Conservation (phyloP, 2,797 vertebrate genomes). For the Botia almorhae region DNA sequence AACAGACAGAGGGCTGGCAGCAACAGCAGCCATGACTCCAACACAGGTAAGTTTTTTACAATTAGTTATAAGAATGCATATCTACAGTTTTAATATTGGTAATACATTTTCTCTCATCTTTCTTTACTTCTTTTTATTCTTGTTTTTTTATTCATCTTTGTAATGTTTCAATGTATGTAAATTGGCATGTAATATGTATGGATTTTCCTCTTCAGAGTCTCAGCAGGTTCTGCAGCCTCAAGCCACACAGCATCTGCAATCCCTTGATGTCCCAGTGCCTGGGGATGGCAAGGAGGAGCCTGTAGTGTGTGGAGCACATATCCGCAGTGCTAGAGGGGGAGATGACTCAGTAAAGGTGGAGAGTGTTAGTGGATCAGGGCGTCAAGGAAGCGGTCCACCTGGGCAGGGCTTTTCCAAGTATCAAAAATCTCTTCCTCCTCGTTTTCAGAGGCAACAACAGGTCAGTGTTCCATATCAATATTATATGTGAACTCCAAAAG, state of each 20-base stretch:
- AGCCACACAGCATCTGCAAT: slow-evolving; percentile 66
- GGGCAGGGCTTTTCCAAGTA: slow-evolving; percentile 90
- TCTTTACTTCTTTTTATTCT: background rate
- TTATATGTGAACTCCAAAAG: background rate
- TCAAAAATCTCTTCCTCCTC: slow-evolving; percentile 92
- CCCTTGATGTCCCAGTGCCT: slow-evolving; percentile 66
- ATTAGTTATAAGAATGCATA: background rate
- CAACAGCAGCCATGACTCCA: slow-evolving; percentile 86
- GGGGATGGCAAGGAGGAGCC: slow-evolving; percentile 77
- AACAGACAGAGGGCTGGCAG: slow-evolving; percentile 81
- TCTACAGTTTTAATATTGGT: background rate
- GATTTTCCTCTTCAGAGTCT: slow-evolving; percentile 66
- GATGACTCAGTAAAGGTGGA: slow-evolving; percentile 81
- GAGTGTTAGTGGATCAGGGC: slow-evolving; percentile 71
- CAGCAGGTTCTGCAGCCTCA: slow-evolving; percentile 73
- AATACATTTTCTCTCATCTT: background rate
- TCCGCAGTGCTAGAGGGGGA: slow-evolving; percentile 69
- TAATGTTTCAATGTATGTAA: background rate
- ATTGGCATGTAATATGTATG: background rate
- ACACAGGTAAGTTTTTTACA: slow-evolving; percentile 72
- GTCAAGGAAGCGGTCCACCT: slow-evolving; percentile 77
- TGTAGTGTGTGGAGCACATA: slow-evolving; percentile 44
- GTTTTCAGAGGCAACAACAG: slow-evolving; percentile 95
- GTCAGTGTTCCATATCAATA: slow-evolving; percentile 65
- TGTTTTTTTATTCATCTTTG: background rate